Percentiles rank a stretch among this genome's conserved stretches.
Evolutionary conservation across 2,888 invertebrate genomes (phyloP).

Genomic region (Andrena chrysosceles): DNA sequence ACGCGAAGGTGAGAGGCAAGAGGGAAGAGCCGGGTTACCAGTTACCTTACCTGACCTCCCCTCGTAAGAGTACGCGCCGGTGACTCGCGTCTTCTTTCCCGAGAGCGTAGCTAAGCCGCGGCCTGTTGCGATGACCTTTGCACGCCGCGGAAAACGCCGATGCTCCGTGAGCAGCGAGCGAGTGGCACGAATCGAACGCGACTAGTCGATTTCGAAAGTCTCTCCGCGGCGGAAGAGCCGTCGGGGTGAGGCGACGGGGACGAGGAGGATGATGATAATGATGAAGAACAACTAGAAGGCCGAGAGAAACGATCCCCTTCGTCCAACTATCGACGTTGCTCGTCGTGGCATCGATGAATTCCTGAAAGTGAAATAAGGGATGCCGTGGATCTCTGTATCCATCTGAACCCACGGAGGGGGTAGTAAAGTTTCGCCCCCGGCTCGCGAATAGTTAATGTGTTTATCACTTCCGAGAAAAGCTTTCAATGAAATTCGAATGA

Average conservation of each 20-base stretch:
- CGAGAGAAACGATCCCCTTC: slow-evolving; percentile 59
- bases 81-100: slow-evolving; percentile 75
- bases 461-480: no score
- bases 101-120: slow-evolving; percentile 61
- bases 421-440: no score
- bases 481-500: no score
- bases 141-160: slow-evolving; percentile 76
- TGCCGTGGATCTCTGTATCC: slow-evolving; percentile 6
- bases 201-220: slow-evolving; percentile 73
- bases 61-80: slow-evolving; percentile 74
- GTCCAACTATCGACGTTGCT: slow-evolving; percentile 50
- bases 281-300: slow-evolving; percentile 70
- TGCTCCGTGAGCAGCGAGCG: slow-evolving; percentile 71
- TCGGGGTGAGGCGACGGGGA: slow-evolving; percentile 62
- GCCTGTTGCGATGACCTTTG: slow-evolving; percentile 73
- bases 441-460: slow-evolving; percentile 3
- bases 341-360: slow-evolving; percentile 18
- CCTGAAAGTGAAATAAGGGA: slow-evolving; percentile 25
- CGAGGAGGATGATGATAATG: slow-evolving; percentile 69
- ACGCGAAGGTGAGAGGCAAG: slow-evolving; percentile 71
- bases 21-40: slow-evolving; percentile 72
- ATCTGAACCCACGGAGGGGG: no score
- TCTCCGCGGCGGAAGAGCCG: slow-evolving; percentile 65
- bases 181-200: slow-evolving; percentile 75
- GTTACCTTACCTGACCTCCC: slow-evolving; percentile 75